These are phyloP conservation scores for Theristus sp. DNA, from an alignment of 2,888 invertebrate genomes.

Conservation along the genomic window DNA sequence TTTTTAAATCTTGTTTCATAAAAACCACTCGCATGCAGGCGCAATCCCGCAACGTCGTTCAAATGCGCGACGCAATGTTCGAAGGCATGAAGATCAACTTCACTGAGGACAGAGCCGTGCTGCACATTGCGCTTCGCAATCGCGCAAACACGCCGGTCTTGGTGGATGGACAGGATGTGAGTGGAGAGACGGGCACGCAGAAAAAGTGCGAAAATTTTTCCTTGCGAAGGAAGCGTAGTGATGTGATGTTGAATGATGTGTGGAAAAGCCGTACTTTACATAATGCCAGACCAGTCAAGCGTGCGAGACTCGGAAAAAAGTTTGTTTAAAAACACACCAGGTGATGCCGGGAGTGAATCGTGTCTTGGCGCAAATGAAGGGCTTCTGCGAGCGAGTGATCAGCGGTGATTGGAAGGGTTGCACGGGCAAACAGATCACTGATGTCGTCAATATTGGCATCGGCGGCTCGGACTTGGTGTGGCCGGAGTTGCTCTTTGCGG, in stretches of 20 bases:
- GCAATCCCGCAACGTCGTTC: slow-evolving; percentile 55
- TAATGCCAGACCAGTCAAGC: too few relatives aligned
- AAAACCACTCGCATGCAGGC: too few relatives aligned
- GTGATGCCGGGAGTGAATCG: slow-evolving; percentile 69
- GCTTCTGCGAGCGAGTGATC: slow-evolving; percentile 52
- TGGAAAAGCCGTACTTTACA: too few relatives aligned
- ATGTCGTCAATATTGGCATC: slow-evolving; percentile 96
- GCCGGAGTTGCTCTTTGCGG: too few relatives aligned
- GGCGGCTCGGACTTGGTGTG: slow-evolving; percentile 83
- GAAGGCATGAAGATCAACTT: slow-evolving; percentile 85
- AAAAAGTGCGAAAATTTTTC: too few relatives aligned
- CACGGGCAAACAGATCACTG: slow-evolving; percentile 80
- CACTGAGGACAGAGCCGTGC: slow-evolving; percentile 82
- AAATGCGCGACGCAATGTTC: slow-evolving; percentile 76
- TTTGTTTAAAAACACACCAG: too few relatives aligned
- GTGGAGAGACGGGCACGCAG: slow-evolving; percentile 10
- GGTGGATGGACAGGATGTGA: slow-evolving; percentile 66
- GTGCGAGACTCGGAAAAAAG: too few relatives aligned
- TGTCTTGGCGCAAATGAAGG: slow-evolving; percentile 81
- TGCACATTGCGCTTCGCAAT: slow-evolving; percentile 83
- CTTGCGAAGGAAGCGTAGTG: too few relatives aligned
- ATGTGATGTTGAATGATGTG: too few relatives aligned
- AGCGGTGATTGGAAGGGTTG: slow-evolving; percentile 48
- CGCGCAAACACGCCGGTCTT: slow-evolving; percentile 54
- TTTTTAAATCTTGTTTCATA: too few relatives aligned